Conservation (phyloP, 2,113 vertebrate genomes). For the Lipotes vexillifer region DNA sequence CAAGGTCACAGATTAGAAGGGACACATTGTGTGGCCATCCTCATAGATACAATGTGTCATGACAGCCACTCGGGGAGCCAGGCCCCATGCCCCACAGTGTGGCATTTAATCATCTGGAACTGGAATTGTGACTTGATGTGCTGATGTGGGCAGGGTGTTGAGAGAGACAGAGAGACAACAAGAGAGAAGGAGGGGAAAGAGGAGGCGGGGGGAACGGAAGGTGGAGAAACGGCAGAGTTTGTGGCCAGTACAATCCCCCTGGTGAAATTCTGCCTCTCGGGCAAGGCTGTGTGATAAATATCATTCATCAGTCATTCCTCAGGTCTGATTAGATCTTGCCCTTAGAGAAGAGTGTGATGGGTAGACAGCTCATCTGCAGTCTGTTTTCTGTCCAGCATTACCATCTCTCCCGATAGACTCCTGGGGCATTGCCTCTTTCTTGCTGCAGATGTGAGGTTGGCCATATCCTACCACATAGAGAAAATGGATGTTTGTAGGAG, state of each 20-base stretch:
- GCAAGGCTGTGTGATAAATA: not conserved
- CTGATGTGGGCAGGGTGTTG: rapidly evolving
- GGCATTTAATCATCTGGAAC: not conserved
- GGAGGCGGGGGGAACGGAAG: rapidly evolving
- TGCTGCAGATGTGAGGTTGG: not conserved
- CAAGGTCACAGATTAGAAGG: not conserved
- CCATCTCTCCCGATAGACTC: not conserved
- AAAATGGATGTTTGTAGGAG: not conserved
- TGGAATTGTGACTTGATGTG: not conserved
- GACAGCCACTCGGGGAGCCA: not conserved
- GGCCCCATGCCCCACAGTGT: rapidly evolving
- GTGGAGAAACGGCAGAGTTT: not conserved
- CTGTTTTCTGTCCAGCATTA: not conserved
- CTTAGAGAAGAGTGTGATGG: not conserved
- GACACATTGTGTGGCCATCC: not conserved
- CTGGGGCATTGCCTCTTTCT: not conserved
- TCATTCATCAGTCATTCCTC: not conserved
- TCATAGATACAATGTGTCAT: not conserved
- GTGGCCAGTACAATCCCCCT: not conserved
- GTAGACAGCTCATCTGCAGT: not conserved
- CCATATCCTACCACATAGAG: too few relatives aligned
- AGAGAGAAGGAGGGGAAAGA: not conserved
- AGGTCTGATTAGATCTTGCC: not conserved
- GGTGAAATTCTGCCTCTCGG: not conserved
- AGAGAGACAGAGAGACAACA: not conserved